phyloP scores from a whole-genome alignment of 2,113 vertebrate genomes.

The Tamias sibiricus region DNA sequence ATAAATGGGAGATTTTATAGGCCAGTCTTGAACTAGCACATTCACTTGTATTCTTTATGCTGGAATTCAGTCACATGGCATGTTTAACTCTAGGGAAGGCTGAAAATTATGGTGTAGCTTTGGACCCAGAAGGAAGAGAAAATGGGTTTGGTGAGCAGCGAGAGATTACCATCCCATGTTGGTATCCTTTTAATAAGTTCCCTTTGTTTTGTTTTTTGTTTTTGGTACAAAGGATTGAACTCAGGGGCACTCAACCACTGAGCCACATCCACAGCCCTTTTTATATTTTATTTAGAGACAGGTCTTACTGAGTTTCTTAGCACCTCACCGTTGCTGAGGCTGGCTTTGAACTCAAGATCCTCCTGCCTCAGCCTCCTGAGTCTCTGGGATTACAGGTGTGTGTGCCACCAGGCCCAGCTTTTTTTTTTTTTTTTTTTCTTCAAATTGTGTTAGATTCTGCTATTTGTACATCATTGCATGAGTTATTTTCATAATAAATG shows the following conservation, averaged over 20 bases:
- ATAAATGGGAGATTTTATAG: background rate
- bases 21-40: background rate
- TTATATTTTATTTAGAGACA: no score
- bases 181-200: background rate
- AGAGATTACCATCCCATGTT: background rate
- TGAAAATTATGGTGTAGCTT: conserved; percentile 22
- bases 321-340: no score
- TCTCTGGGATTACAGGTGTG: no score
- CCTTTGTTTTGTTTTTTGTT: no score
- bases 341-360: no score
- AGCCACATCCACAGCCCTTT: no score
- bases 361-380: no score
- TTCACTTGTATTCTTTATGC: background rate
- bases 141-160: conserved; percentile 11
- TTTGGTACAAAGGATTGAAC: no score
- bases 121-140: conserved; percentile 38
- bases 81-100: background rate
- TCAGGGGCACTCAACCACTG: no score
- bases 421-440: conserved; percentile 16
- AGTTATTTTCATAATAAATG: background rate
- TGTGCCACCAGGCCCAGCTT: no score
- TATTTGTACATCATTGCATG: conserved; percentile 24
- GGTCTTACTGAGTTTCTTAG: no score
- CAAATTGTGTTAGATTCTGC: conserved; percentile 48
- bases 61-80: background rate